Percentiles rank a stretch among this genome's conserved stretches.
Evolutionary conservation across 1,140 invertebrate species (phyloP).

Genomic region (Drosophila nikananu): DNA sequence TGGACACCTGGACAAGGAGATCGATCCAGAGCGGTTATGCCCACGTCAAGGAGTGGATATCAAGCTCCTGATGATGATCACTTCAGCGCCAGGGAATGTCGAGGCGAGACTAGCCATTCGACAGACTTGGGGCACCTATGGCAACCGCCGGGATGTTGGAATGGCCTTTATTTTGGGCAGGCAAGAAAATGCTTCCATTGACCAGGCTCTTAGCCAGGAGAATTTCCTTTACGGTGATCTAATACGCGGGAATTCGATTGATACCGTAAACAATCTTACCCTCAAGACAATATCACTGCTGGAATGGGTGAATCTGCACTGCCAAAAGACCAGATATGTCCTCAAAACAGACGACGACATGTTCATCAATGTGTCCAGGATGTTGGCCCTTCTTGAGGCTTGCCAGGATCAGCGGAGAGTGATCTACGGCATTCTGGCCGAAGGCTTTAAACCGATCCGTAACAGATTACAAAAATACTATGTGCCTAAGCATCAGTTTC

Average conservation of each 20-base stretch:
- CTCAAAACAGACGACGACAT: constrained; percentile 96
- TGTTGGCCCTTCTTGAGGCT: constrained; percentile 90
- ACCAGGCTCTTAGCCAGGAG: constrained; percentile 87
- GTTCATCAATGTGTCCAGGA: constrained; percentile 94
- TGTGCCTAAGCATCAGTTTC: constrained; percentile 91
- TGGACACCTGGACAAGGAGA: constrained; percentile 88
- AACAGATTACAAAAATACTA: constrained; percentile 94
- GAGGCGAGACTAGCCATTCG: constrained; percentile 91
- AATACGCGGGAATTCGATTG: constrained; percentile 91
- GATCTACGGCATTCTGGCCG: constrained; percentile 92
- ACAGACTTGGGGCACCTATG: constrained; percentile 94
- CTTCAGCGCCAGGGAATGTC: constrained; percentile 91
- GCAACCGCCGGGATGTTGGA: constrained; percentile 90
- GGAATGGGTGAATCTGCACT: constrained; percentile 93
- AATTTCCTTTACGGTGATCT: constrained; percentile 91
- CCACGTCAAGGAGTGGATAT: constrained; percentile 88
- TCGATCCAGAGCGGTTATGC: constrained; percentile 87
- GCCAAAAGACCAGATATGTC: constrained; percentile 90
- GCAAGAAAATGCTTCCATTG: constrained; percentile 82
- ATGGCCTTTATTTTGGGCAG: constrained; percentile 92
- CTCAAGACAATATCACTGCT: constrained; percentile 94
- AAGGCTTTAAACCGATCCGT: constrained; percentile 93
- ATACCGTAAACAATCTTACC: constrained; percentile 95
- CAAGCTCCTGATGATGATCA: constrained; percentile 91
- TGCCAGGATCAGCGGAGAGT: constrained; percentile 87